These are phyloP conservation scores for Botia kubotai DNA, from an alignment of 2,797 vertebrate species.

Conservation along the genomic window DNA sequence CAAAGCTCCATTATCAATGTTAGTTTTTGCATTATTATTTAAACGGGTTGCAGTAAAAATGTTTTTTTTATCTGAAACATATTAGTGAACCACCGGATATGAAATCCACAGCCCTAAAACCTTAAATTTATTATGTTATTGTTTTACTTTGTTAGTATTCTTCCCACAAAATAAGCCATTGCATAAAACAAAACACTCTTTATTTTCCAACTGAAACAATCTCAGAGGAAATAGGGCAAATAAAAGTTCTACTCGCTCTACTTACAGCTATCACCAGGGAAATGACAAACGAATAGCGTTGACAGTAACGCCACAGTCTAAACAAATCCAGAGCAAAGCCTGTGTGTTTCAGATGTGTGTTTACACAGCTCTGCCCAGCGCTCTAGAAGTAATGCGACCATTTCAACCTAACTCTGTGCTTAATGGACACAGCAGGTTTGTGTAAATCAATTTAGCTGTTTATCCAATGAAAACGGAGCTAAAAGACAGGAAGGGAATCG, in stretches of 20 bases:
- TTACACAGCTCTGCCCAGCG: constrained; percentile 58
- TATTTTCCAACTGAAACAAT: constrained; percentile 45
- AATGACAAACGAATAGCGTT: constrained; percentile 64
- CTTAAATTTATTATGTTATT: constrained; percentile 28
- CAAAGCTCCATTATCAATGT: not conserved
- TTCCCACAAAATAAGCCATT: constrained; percentile 20
- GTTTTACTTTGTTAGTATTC: constrained; percentile 33
- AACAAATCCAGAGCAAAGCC: constrained; percentile 60
- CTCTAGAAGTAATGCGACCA: constrained; percentile 65
- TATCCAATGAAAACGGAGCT: constrained; percentile 57
- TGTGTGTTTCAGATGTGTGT: constrained; percentile 58
- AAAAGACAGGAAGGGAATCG: constrained; percentile 35
- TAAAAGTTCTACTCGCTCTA: not conserved
- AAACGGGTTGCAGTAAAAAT: constrained; percentile 8
- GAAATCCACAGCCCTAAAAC: constrained; percentile 4
- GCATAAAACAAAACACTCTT: constrained; percentile 24
- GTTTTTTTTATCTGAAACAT: too few species aligned
- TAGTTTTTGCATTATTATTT: not conserved
- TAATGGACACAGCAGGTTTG: constrained; percentile 64
- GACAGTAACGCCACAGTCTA: constrained; percentile 49
- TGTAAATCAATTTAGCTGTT: constrained; percentile 57
- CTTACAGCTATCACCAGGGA: constrained; percentile 41
- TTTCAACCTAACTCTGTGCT: constrained; percentile 53
- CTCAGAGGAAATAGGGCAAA: constrained; percentile 7
- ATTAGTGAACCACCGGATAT: constrained; percentile 9